phyloP scores from a whole-genome alignment of 2,888 invertebrate genomes.

The Dichetophora obliterata region DNA sequence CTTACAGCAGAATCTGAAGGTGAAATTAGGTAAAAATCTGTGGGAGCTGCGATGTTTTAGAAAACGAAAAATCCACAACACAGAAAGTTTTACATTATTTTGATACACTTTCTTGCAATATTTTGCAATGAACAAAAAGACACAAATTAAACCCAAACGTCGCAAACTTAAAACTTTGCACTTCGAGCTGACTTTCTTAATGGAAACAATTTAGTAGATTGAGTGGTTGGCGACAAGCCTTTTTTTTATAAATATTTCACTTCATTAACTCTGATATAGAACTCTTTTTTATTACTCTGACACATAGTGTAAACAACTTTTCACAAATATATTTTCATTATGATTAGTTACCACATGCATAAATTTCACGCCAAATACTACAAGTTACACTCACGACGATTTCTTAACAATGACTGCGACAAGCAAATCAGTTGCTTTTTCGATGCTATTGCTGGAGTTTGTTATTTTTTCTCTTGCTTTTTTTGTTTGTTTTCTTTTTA shows the following conservation, averaged over 20 bases:
- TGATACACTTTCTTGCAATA: neutral
- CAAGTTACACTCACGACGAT: conserved; percentile 11
- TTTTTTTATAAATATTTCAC: neutral
- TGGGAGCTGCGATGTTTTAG: neutral
- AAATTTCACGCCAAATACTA: neutral
- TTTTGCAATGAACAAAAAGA: neutral
- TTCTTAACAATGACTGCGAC: conserved; percentile 17
- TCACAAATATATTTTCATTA: too few species aligned
- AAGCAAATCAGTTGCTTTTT: too few species aligned
- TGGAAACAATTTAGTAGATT: neutral
- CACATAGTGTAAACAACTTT: neutral
- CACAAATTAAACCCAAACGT: neutral
- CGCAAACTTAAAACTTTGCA: conserved; percentile 1
- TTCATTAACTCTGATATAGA: neutral
- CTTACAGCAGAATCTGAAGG: neutral
- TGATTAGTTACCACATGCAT: neutral
- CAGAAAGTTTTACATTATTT: conserved; percentile 3
- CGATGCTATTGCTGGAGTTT: too few species aligned
- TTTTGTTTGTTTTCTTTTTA: neutral
- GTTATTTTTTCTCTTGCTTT: neutral
- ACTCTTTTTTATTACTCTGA: neutral
- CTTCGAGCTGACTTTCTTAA: neutral
- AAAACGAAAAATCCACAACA: neutral
- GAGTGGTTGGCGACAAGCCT: too few species aligned
- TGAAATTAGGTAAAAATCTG: neutral